Base-by-base conservation (phyloP, 2,888 invertebrate species). In the Zygogramma bicolorata region DNA sequence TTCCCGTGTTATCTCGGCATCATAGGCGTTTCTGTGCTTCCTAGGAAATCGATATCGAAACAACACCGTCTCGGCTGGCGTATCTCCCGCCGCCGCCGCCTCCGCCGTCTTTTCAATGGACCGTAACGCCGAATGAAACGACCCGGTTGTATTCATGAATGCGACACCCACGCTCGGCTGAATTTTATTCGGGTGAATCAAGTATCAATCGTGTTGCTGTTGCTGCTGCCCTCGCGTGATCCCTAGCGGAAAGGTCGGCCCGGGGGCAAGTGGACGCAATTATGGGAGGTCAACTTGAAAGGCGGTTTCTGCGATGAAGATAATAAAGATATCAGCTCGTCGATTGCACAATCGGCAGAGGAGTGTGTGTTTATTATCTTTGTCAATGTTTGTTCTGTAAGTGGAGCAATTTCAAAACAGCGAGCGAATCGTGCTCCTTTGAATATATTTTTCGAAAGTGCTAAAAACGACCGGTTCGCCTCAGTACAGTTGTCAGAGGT, bases 181-280 rank as follows among this genome's bases (percentile, higher is more conserved):
- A 53, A 53, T 53, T 53, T 25, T 27, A 25, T 53, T 53, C 53
- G 53, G 40, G 27, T 53, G 53, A 53, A 53, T 53, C 53, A 53
- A 46, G 53, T 53, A 27, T 25, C 27, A 27, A 25, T 53, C 53
- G n/a, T 25, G n/a, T n/a, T n/a, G n/a, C n/a, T n/a, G n/a, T n/a
- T n/a, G n/a, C n/a, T n/a, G n/a, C n/a, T n/a, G 27, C 27, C 27
- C 27, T 27, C 53, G 4, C 49, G 49, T 22, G 49, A 49, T 49
- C 22, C 10, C 22, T 8, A 49, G n/a, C n/a, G n/a, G 22, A 25
- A 53, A 53, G 53, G 53, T 53, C 53, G n/a, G 38, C 13, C 13
- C 7, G 6, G 27, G 27, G 53, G 25, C 53, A 53, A 53, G 53
- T 53, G 53, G 27, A 7, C 53, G 6, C 27, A 53, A 53, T 53